A percentile compares a stretch with the other conserved stretches of the same genome.
Evolutionary conservation across 1,140 invertebrate genomes (phyloP).

Genomic region (Marisa cornuarietis): DNA sequence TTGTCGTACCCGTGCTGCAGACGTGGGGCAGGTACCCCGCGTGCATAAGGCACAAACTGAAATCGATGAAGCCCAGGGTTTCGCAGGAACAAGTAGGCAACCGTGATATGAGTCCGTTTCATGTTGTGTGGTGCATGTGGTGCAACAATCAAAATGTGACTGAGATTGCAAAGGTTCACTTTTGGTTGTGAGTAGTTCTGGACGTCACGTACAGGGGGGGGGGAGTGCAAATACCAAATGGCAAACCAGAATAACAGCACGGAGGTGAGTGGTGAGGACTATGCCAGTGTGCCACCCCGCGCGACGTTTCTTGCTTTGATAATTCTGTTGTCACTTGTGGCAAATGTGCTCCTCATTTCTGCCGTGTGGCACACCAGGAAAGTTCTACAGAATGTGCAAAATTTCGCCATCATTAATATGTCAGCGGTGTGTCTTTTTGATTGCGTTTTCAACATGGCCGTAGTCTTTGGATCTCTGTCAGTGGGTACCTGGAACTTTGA

Average conservation of each 20-base stretch:
- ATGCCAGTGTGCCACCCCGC: constrained; percentile 25
- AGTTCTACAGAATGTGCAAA: constrained; percentile 38
- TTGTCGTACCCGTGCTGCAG: too few relatives aligned
- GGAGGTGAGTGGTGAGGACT: not conserved
- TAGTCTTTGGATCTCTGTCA: constrained; percentile 65
- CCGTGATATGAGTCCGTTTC: not conserved
- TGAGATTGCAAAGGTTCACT: not conserved
- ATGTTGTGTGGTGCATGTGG: not conserved
- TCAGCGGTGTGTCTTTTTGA: constrained; percentile 50
- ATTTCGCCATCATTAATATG: constrained; percentile 52
- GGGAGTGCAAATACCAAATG: constrained; percentile 7
- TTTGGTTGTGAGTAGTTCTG: not conserved
- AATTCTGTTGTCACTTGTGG: constrained; percentile 47
- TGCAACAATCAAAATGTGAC: not conserved
- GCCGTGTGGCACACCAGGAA: constrained; percentile 45
- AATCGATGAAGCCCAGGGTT: not conserved
- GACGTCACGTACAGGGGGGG: not conserved
- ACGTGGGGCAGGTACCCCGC: too few relatives aligned
- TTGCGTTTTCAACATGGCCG: constrained; percentile 60
- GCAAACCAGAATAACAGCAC: not conserved
- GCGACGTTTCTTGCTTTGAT: constrained; percentile 52
- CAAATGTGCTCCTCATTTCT: constrained; percentile 48
- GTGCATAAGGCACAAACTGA: not conserved
- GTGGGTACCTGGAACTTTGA: constrained; percentile 41
- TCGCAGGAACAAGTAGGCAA: not conserved